phyloP scores from a whole-genome alignment of 2,888 invertebrate genomes.

The Hirtodrosophila trivittata region DNA sequence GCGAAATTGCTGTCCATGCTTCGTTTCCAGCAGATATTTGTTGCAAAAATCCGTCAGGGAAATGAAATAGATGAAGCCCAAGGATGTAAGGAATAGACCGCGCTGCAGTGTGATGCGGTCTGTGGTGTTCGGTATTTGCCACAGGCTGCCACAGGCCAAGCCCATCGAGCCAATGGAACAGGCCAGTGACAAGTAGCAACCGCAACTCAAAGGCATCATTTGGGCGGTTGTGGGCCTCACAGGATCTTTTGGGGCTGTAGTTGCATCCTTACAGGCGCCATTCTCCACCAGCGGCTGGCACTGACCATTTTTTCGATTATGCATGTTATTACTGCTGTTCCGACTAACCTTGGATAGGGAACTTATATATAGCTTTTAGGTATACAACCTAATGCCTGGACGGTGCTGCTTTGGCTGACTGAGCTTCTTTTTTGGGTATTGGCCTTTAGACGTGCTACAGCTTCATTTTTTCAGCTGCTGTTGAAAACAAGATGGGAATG shows the following conservation, averaged over 20 bases:
- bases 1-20: conserved; percentile 86
- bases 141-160: conserved; percentile 82
- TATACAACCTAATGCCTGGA: conserved; percentile 53
- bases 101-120: conserved; percentile 87
- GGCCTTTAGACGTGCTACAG: conserved; percentile 10
- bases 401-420: conserved; percentile 21
- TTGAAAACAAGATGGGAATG: background rate
- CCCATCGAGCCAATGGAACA: conserved; percentile 83
- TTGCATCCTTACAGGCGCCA: conserved; percentile 31
- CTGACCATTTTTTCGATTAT: conserved; percentile 37
- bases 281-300: conserved; percentile 39
- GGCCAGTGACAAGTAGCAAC: conserved; percentile 83
- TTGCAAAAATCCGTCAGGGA: conserved; percentile 88
- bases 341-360: no score
- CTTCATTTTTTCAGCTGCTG: conserved; percentile 44
- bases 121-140: conserved; percentile 82
- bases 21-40: conserved; percentile 86
- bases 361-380: conserved; percentile 1
- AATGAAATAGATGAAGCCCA: conserved; percentile 89
- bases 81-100: conserved; percentile 86
- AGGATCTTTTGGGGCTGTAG: background rate
- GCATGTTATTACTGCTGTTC: conserved; percentile 17
- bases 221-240: background rate
- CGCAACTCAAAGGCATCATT: conserved; percentile 38
- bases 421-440: conserved; percentile 10